These are phyloP conservation scores for Seira sanloemensis DNA, from an alignment of 2,888 invertebrate species.

Conservation along the genomic window DNA sequence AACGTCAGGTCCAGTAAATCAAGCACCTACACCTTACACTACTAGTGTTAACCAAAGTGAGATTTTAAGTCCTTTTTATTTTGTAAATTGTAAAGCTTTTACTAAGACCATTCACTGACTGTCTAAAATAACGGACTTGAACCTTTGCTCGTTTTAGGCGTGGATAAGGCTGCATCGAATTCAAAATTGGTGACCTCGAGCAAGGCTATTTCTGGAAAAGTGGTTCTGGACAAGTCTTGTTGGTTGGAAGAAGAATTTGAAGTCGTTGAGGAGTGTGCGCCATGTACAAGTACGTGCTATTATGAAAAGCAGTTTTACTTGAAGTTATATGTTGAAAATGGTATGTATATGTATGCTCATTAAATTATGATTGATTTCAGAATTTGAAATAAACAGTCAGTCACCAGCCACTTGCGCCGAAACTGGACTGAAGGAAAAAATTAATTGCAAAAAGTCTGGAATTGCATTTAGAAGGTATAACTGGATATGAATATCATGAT, in stretches of 20 bases:
- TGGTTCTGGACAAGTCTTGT: conserved; percentile 77
- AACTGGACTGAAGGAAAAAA: conserved; percentile 88
- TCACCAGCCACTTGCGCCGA: conserved; percentile 89
- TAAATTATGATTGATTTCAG: conserved; percentile 76
- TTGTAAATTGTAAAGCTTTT: neutral
- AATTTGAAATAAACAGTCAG: conserved; percentile 88
- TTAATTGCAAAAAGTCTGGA: conserved; percentile 86
- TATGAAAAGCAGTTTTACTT: too few relatives aligned
- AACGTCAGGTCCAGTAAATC: conserved; percentile 65
- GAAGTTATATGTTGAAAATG: neutral
- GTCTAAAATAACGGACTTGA: neutral
- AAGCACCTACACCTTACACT: conserved; percentile 54
- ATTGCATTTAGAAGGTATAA: conserved; percentile 85
- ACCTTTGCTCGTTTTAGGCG: conserved; percentile 6
- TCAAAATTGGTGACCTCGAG: conserved; percentile 83
- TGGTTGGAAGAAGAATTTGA: conserved; percentile 84
- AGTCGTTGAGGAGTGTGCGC: conserved; percentile 87
- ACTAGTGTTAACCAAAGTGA: conserved; percentile 39
- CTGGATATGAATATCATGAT: too few relatives aligned
- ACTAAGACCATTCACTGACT: neutral
- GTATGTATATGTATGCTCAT: neutral
- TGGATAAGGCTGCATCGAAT: conserved; percentile 17
- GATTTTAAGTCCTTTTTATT: too few relatives aligned
- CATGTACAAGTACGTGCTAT: conserved; percentile 82
- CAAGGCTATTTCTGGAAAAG: conserved; percentile 79